Base-by-base conservation (phyloP, 2,888 invertebrate species). In the Gastrophysa polygoni region DNA sequence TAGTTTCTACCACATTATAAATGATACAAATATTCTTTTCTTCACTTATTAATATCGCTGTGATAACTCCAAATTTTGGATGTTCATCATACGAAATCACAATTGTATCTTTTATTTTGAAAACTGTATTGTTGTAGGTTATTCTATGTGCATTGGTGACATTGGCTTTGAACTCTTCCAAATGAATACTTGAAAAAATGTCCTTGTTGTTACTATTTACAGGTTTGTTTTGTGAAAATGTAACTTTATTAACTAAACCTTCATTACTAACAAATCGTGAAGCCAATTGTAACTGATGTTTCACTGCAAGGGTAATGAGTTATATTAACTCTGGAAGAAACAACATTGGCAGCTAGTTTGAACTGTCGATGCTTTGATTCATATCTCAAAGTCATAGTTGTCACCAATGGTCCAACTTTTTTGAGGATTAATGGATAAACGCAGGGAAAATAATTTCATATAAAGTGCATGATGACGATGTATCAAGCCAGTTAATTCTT, bases 231-330 rank as follows among this genome's bases (percentile, higher is more conserved):
- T 32, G 2, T 32, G 10, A 32, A 32, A 10, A 32, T 5, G 29
- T 8, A 7, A 32, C 10, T 8, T 32, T 8, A 32, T 32, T 32
- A 2, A 7, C 29, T 7, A 56, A 56, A 4, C 56, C 57, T 32
- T 48, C 29, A 5, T 18, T 7, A 1, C 38, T 24, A 14, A 8
- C 11, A 34, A 57, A 38, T 24, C 38, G 32, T 6, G 17, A 29
- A 21, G 21, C 6, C n/a, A 49, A 34, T 47, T 57, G 49, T 11
- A 58, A 44, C 43, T 58, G 58, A 44, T 58, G 24, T 58, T 58
- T 50, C 1, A 58, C 16, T 18, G 57, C 57, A 7, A 58, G 29
- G n/a, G 50, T 29, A 7, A 43, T 28, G n/a, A 24, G 50, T 58
- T 0, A 58, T 38, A 28, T 58, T 50, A 11, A 51, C 51, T 44